Evolutionary conservation across 30 jellyfish, hydroid and myxozoan species (phyloP).

Genomic region (Chrysaora quinquecirrha): DNA sequence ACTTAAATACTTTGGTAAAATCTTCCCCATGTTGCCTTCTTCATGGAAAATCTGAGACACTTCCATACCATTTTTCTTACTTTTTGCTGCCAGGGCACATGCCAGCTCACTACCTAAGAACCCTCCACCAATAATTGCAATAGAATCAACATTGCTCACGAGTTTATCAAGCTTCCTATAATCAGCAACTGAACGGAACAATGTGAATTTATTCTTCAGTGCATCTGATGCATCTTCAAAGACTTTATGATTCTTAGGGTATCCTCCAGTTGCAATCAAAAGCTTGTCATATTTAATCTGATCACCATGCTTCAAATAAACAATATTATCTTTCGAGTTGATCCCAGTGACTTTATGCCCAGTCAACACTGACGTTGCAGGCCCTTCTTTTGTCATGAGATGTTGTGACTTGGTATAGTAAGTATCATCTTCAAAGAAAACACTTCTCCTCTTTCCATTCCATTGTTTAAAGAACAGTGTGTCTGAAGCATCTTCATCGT

Average conservation of each 20-base stretch:
- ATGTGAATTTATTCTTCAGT: slow-evolving; percentile 59
- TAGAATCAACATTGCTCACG: slow-evolving; percentile 43
- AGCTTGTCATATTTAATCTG: slow-evolving; percentile 78
- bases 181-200: slow-evolving; percentile 86
- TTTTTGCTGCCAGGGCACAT: slow-evolving; percentile 81
- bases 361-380: slow-evolving; percentile 82
- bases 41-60: slow-evolving; percentile 85
- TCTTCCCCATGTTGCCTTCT: slow-evolving; percentile 93
- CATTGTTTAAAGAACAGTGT: slow-evolving; percentile 81
- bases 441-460: slow-evolving; percentile 92
- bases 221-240: slow-evolving; percentile 63
- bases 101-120: slow-evolving; percentile 94
- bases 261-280: slow-evolving; percentile 90
- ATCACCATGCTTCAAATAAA: slow-evolving; percentile 71
- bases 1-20: slow-evolving; percentile 79
- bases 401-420: slow-evolving; percentile 74
- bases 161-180: slow-evolving; percentile 58
- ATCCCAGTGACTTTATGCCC: slow-evolving; percentile 64
- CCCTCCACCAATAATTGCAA: slow-evolving; percentile 87
- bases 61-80: slow-evolving; percentile 55
- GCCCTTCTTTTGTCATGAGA: slow-evolving; percentile 58
- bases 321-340: slow-evolving; percentile 61
- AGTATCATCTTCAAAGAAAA: slow-evolving; percentile 85
- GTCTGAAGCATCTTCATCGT: slow-evolving; percentile 74
- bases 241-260: slow-evolving; percentile 53